Evolutionary conservation across 2,888 invertebrate species (phyloP).

Genomic region (Biston betularia): DNA sequence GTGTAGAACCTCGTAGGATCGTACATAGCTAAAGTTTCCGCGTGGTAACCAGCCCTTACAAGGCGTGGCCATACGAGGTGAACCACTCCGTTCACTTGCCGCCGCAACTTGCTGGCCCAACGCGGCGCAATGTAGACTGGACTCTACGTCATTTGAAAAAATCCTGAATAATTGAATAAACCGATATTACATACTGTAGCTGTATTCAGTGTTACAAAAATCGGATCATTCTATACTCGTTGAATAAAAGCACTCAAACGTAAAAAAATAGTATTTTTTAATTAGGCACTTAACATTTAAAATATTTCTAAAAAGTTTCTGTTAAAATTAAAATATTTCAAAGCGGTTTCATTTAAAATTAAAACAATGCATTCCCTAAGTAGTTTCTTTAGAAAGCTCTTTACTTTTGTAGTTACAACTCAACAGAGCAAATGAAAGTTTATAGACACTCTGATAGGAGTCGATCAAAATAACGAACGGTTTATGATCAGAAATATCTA

Average conservation of each 20-base stretch:
- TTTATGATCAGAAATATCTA: constrained; percentile 22
- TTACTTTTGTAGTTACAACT: background rate
- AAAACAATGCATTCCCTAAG: no score
- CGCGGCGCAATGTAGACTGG: constrained; percentile 27
- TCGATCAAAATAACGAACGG: constrained; percentile 27
- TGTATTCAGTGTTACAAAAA: no score
- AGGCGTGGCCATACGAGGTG: constrained; percentile 62
- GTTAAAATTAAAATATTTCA: no score
- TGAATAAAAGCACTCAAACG: no score
- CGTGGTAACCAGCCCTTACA: constrained; percentile 61
- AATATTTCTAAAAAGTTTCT: no score
- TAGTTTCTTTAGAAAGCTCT: background rate
- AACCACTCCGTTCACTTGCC: constrained; percentile 63
- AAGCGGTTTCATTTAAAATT: no score
- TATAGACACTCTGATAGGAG: constrained; percentile 15
- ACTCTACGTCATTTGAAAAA: constrained; percentile 47
- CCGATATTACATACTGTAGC: no score
- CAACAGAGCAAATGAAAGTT: constrained; percentile 26
- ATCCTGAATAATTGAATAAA: constrained; percentile 31
- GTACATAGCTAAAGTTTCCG: constrained; percentile 55
- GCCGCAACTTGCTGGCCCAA: constrained; percentile 46
- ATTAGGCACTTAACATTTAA: no score
- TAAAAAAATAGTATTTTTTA: no score
- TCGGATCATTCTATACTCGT: no score
- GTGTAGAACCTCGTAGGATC: background rate